These are phyloP conservation scores for Clarias gariepinus DNA, from an alignment of 2,113 vertebrate species.

Conservation along the genomic window DNA sequence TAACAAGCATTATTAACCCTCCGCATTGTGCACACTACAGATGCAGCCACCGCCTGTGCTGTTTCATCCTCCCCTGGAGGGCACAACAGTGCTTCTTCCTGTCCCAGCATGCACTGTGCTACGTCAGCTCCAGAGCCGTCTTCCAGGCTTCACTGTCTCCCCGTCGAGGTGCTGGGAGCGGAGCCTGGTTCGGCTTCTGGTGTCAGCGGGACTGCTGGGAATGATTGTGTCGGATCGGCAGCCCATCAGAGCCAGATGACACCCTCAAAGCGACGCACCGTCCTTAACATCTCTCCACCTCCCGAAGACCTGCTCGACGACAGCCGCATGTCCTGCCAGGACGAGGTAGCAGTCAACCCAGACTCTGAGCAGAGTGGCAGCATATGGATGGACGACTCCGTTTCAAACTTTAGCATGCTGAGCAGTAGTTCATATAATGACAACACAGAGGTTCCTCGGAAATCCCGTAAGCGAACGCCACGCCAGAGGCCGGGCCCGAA, in stretches of 20 bases:
- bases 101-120: conserved; percentile 86
- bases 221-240: conserved; percentile 56
- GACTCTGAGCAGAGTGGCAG: conserved; percentile 97
- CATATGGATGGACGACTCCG: conserved; percentile 98
- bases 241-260: conserved; percentile 85
- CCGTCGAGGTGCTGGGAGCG: conserved; percentile 74
- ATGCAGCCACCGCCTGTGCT: conserved; percentile 95
- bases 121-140: conserved; percentile 91
- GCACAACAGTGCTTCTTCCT: conserved; percentile 88
- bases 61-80: conserved; percentile 91
- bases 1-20: conserved; percentile 81
- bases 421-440: conserved; percentile 97
- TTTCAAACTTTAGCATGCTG: conserved; percentile 98
- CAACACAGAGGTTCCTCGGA: conserved; percentile 97
- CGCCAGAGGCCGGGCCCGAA: conserved; percentile 95
- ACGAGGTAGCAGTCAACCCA: conserved; percentile 80
- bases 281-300: conserved; percentile 95
- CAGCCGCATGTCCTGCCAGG: conserved; percentile 98
- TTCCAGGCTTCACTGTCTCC: conserved; percentile 88
- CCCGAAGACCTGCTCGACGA: conserved; percentile 97
- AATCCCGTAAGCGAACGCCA: conserved; percentile 94
- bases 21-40: conserved; percentile 89
- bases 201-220: conserved; percentile 56
- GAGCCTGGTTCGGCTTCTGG: conserved; percentile 59
- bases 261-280: conserved; percentile 92